phyloP scores from a whole-genome alignment of 2,113 vertebrate species.

The Cepphus grylle region DNA sequence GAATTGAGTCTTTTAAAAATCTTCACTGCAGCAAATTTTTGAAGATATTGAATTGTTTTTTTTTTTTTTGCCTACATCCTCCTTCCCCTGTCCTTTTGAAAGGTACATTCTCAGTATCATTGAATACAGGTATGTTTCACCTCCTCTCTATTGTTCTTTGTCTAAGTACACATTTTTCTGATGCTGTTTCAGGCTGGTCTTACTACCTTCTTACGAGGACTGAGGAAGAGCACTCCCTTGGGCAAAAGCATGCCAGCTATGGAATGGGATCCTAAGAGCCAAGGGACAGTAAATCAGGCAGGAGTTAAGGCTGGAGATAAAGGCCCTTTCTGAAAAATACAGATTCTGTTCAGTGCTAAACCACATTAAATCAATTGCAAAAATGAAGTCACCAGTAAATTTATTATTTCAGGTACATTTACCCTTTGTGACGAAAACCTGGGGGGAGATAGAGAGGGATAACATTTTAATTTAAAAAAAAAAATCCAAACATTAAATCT shows the following conservation, averaged over 20 bases:
- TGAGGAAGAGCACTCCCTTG: neutral
- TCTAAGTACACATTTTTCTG: neutral
- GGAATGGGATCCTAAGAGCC: neutral
- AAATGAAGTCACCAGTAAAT: neutral
- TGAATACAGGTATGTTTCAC: neutral
- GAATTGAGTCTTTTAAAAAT: neutral
- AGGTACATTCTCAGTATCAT: neutral
- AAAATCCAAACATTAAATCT: neutral
- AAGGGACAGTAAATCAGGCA: neutral
- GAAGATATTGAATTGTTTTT: neutral
- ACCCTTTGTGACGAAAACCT: neutral
- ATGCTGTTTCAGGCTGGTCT: neutral
- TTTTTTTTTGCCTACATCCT: neutral
- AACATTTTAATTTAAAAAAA: neutral
- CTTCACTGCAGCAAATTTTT: neutral
- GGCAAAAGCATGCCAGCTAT: neutral
- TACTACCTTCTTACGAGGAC: neutral
- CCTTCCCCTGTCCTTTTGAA: neutral
- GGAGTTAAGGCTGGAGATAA: neutral
- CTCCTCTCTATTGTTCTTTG: neutral
- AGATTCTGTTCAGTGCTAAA: neutral
- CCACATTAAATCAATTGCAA: neutral
- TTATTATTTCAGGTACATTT: neutral
- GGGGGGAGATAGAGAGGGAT: accelerated
- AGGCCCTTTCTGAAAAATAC: neutral